These are phyloP conservation scores for Bhutanitis thaidina DNA, from an alignment of 2,888 invertebrate genomes.

Conservation along the genomic window DNA sequence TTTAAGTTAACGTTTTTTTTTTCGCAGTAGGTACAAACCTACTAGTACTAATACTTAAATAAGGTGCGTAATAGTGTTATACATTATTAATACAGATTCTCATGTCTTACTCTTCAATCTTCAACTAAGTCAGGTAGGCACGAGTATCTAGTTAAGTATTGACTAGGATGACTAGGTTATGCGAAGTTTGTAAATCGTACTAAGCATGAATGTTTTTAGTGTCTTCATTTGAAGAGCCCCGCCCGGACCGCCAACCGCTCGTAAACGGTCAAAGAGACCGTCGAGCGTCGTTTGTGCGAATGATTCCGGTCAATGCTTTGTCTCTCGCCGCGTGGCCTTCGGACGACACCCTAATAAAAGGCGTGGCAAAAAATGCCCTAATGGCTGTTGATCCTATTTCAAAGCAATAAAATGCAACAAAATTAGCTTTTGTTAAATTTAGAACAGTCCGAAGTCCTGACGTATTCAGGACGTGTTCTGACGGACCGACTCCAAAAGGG, in stretches of 20 bases:
- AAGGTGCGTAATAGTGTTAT: too few species aligned
- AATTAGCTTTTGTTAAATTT: conserved; percentile 74
- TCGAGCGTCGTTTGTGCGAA: conserved; percentile 73
- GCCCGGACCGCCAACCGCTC: conserved; percentile 32
- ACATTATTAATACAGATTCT: too few species aligned
- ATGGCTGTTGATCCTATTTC: conserved; percentile 74
- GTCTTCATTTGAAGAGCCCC: conserved; percentile 16
- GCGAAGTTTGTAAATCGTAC: conserved; percentile 6
- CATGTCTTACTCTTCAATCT: too few species aligned
- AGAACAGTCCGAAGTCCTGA: conserved; percentile 53
- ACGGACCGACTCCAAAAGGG: conserved; percentile 40
- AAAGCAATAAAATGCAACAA: conserved; percentile 77
- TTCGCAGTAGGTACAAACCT: too few species aligned
- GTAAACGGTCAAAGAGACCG: conserved; percentile 70
- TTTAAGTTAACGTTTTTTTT: too few species aligned
- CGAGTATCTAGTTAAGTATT: background rate
- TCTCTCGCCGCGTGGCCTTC: conserved; percentile 71
- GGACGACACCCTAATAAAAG: conserved; percentile 78
- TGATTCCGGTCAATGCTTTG: conserved; percentile 71
- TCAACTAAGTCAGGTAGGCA: too few species aligned
- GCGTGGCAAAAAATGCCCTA: conserved; percentile 74
- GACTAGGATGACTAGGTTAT: background rate
- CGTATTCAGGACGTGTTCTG: conserved; percentile 42
- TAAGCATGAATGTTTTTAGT: conserved; percentile 16
- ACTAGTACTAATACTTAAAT: too few species aligned